Percentiles rank a stretch among this genome's conserved stretches.
phyloP scores from a whole-genome alignment of 2,797 vertebrate genomes.

The Microhierax caerulescens region DNA sequence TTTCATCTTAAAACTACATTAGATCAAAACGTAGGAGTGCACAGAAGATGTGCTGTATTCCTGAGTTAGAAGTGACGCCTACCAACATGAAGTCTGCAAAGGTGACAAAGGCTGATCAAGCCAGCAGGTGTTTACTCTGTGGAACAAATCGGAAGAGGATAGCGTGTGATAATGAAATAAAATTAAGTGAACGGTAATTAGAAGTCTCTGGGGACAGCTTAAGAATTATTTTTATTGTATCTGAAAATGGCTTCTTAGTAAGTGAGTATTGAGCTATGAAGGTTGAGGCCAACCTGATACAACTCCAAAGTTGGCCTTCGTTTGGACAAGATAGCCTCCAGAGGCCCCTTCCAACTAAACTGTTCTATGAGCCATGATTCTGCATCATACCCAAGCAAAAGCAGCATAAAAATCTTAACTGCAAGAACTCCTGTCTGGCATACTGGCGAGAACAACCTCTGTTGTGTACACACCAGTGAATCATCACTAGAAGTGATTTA shows the following conservation, averaged over 20 bases:
- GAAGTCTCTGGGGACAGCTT: not conserved
- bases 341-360: not conserved
- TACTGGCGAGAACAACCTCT: not conserved
- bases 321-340: not conserved
- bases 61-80: not conserved
- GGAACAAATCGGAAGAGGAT: not conserved
- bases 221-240: not conserved
- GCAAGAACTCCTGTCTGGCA: not conserved
- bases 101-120: not conserved
- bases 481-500: slow-evolving; percentile 60
- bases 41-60: not conserved
- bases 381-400: not conserved
- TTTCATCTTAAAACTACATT: not conserved
- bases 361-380: not conserved
- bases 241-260: not conserved
- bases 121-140: not conserved
- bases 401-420: not conserved
- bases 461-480: not conserved
- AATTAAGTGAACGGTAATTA: not conserved
- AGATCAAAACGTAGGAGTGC: not conserved
- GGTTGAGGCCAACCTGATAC: not conserved
- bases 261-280: not conserved
- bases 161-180: not conserved
- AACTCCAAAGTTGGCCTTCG: not conserved
- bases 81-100: not conserved